Percentiles rank a stretch among this genome's conserved stretches.
Conservation (phyloP, 2,113 vertebrate species). For the Chaenocephalus aceratus region DNA sequence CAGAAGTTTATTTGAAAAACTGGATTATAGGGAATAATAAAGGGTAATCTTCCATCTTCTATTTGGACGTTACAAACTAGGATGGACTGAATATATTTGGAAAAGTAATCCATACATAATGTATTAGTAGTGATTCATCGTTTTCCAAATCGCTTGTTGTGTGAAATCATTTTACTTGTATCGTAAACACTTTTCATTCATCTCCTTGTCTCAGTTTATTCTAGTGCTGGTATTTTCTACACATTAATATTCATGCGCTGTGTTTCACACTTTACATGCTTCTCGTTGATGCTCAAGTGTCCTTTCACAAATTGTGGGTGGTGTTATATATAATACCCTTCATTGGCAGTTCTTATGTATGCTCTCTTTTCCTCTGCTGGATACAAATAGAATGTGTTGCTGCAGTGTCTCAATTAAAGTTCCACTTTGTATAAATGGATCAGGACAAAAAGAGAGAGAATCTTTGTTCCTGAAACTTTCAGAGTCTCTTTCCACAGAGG, state of each 20-base stretch:
- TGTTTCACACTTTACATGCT: slow-evolving; percentile 31
- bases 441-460: too few species aligned
- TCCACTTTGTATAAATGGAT: too few species aligned
- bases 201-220: slow-evolving; percentile 2
- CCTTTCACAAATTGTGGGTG: slow-evolving; percentile 37
- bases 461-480: too few species aligned
- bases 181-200: slow-evolving; percentile 18
- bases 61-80: background rate
- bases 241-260: slow-evolving; percentile 32
- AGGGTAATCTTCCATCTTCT: too few species aligned
- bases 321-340: slow-evolving; percentile 50
- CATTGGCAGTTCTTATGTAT: slow-evolving; percentile 45
- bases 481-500: too few species aligned
- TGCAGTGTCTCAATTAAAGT: slow-evolving; percentile 32
- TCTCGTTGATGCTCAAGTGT: slow-evolving; percentile 21
- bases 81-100: background rate
- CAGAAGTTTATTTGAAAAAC: too few species aligned
- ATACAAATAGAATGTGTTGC: slow-evolving; percentile 47
- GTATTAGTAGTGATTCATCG: too few species aligned
- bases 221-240: slow-evolving; percentile 1
- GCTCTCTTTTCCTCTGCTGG: slow-evolving; percentile 32
- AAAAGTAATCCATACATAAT: background rate
- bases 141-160: background rate
- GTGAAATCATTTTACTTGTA: background rate
- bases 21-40: too few species aligned